phyloP scores from a whole-genome alignment of 2,113 vertebrate species.

The Hystrix brachyura region DNA sequence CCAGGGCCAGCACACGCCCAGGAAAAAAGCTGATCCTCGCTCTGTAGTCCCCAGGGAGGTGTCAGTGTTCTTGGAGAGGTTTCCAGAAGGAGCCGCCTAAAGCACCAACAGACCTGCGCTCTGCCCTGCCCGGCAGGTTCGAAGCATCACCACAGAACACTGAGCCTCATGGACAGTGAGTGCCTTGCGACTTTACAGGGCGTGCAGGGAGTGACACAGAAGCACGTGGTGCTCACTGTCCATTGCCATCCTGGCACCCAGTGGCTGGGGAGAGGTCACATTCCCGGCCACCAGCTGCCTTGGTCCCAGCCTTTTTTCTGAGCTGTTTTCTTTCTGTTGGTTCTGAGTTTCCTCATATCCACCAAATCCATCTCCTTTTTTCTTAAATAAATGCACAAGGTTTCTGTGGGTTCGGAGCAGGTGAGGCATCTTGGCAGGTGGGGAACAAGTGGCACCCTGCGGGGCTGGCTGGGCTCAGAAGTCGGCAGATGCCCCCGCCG shows the following conservation, averaged over 20 bases:
- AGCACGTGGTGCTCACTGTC: accelerated
- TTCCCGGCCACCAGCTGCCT: not conserved
- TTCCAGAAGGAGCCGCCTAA: accelerated
- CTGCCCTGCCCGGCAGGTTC: too few relatives aligned
- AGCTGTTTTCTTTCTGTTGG: not conserved
- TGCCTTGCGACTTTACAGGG: not conserved
- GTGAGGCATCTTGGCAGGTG: not conserved
- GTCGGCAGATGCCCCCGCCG: not conserved
- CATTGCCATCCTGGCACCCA: not conserved
- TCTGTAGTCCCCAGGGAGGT: not conserved
- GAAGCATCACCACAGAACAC: accelerated
- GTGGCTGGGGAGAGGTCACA: not conserved
- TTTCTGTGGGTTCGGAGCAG: not conserved
- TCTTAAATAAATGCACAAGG: not conserved
- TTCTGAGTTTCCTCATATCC: not conserved
- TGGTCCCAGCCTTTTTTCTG: not conserved
- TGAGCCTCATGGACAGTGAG: not conserved
- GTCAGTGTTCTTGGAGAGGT: accelerated
- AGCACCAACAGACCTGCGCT: accelerated
- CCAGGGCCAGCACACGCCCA: accelerated
- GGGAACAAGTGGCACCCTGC: not conserved
- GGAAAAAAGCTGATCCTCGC: not conserved
- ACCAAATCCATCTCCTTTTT: not conserved
- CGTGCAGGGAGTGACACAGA: not conserved
- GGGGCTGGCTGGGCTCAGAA: not conserved